These are phyloP conservation scores for Aplocera efformata DNA, from an alignment of 2,888 invertebrate species.

Conservation along the genomic window DNA sequence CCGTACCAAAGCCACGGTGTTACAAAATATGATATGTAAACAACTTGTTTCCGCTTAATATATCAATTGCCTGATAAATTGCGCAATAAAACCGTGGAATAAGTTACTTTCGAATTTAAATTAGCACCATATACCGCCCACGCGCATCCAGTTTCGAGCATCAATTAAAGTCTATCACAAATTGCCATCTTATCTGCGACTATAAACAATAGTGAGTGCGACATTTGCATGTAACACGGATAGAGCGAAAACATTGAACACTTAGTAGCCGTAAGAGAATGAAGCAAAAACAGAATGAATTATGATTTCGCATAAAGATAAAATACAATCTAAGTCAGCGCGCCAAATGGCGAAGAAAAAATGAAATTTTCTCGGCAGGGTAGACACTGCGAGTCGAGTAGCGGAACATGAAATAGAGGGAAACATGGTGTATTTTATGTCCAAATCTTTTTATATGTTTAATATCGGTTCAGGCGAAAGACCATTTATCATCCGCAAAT, in stretches of 20 bases:
- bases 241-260: constrained; percentile 64
- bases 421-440: constrained; percentile 36
- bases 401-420: constrained; percentile 53
- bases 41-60: constrained; percentile 49
- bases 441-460: constrained; percentile 18
- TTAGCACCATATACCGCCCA: constrained; percentile 19
- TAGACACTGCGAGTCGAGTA: constrained; percentile 50
- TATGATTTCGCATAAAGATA: constrained; percentile 78
- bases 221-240: constrained; percentile 60
- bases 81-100: constrained; percentile 11
- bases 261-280: constrained; percentile 54
- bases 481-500: constrained; percentile 15
- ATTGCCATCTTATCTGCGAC: constrained; percentile 54
- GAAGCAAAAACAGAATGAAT: constrained; percentile 71
- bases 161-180: constrained; percentile 50
- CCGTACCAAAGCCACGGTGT: constrained; percentile 46
- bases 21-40: constrained; percentile 61
- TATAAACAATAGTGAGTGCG: constrained; percentile 60
- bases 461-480: constrained; percentile 16
- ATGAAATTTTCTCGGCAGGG: constrained; percentile 64
- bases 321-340: constrained; percentile 74
- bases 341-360: constrained; percentile 72
- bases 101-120: constrained; percentile 21
- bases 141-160: constrained; percentile 26
- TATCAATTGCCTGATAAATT: constrained; percentile 33